These are phyloP conservation scores for Sander vitreus DNA, from an alignment of 2,113 vertebrate species.

Conservation along the genomic window DNA sequence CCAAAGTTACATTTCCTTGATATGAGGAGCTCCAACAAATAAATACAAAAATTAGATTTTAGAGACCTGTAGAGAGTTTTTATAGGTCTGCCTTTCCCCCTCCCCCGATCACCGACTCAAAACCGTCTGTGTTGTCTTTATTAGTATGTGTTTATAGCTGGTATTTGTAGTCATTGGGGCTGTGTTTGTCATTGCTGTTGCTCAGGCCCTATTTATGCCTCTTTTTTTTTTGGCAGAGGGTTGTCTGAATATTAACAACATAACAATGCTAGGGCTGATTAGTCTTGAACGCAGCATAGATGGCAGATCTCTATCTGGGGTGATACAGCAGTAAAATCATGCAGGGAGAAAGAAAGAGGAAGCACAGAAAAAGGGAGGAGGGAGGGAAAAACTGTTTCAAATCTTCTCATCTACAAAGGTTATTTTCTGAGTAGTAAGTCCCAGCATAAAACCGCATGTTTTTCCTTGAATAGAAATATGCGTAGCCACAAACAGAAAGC, in stretches of 20 bases:
- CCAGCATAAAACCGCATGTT: conserved; percentile 81
- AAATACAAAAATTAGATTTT: conserved; percentile 57
- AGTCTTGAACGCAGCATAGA: conserved; percentile 62
- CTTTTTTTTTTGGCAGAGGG: conserved; percentile 60
- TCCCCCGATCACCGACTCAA: conserved; percentile 55
- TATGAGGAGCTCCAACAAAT: conserved; percentile 38
- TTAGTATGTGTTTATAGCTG: conserved; percentile 68
- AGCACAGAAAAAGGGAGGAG: conserved; percentile 28
- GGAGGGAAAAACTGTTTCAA: conserved; percentile 63
- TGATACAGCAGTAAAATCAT: conserved; percentile 72
- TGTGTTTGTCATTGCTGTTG: conserved; percentile 56
- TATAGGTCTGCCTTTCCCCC: conserved; percentile 6
- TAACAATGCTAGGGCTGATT: conserved; percentile 76
- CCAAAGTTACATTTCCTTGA: conserved; percentile 58
- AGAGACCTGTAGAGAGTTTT: conserved; percentile 6
- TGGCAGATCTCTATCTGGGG: conserved; percentile 70
- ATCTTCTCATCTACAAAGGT: conserved; percentile 83
- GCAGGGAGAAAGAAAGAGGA: conserved; percentile 38
- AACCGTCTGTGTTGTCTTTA: conserved; percentile 59
- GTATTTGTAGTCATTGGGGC: conserved; percentile 55
- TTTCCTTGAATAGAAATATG: conserved; percentile 83
- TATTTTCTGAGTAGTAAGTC: conserved; percentile 81
- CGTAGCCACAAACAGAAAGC: conserved; percentile 82
- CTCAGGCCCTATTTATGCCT: conserved; percentile 70
- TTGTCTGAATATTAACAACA: conserved; percentile 75